Evolutionary conservation across 64 coral and sea anemone species (phyloP), one percentile per base, ranked within the genome.

Genomic region (Pocillopora damicornis): DNA sequence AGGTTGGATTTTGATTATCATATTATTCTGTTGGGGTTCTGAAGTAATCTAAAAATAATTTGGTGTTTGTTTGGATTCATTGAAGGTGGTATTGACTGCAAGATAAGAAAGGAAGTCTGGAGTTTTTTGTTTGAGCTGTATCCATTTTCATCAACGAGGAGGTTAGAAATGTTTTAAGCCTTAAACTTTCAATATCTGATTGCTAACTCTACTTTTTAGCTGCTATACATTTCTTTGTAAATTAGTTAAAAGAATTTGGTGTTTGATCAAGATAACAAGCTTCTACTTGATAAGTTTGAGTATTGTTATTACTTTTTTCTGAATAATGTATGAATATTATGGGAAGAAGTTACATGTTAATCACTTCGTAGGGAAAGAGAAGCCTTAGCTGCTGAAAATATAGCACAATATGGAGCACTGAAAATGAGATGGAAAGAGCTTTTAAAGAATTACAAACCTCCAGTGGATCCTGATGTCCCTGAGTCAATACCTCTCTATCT

Each of bases 401-500:
- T 93, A 60, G 81, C 92, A 60, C 81, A 78, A 30, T 96, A 96
- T 71, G 86, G 76, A 76, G 94, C 94, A 22, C 85, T 92, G 26
- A 96, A 93, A 84, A 79, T 58, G 2, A 76, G 91, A 77, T 96
- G 94, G 94, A 96, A 96, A 90, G 91, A 93, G 37, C 67, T 87
- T 22, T 25, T 96, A 4, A 74, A 90, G 22, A 26, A 77, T 25
- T 89, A 67, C 25, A 35, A 73, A 20, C 36, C 67, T 25, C 57
- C 86, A 2, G 34, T 56, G 8, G 73, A 88, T 59, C 65, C 64
- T 58, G 83, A 69, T 37, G 15, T 87, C 11, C 68, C 60, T 81
- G 81, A 81, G 59, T 78, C 42, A 35, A 77, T 64, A 71, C 82
- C 94, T 22, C 15, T 78, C 7, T 96, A 96, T 42, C 58, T 96